phyloP scores from a whole-genome alignment of 2,113 vertebrate genomes.

The Solea senegalensis region DNA sequence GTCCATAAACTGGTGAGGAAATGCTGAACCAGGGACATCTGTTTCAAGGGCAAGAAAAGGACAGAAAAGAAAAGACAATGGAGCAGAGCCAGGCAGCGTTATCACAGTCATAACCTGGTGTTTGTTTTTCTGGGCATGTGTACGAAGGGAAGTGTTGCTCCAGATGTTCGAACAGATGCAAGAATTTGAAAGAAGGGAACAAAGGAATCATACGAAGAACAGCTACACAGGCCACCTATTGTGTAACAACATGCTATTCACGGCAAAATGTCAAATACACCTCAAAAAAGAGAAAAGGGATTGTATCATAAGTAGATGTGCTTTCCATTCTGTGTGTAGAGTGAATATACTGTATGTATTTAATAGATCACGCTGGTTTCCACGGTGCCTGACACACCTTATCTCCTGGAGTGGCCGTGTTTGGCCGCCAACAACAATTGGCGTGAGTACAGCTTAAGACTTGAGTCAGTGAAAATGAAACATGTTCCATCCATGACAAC shows the following conservation, averaged over 20 bases:
- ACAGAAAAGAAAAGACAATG: neutral
- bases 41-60: conserved; percentile 3
- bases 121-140: conserved; percentile 11
- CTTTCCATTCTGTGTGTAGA: too few species aligned
- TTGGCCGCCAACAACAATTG: conserved; percentile 55
- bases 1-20: neutral
- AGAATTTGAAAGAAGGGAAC: conserved; percentile 4
- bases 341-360: too few species aligned
- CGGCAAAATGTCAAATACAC: too few species aligned
- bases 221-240: neutral
- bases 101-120: neutral
- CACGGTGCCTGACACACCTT: conserved; percentile 11
- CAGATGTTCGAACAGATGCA: conserved; percentile 22
- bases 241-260: neutral
- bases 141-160: neutral
- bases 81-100: neutral
- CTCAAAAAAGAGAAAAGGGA: too few species aligned
- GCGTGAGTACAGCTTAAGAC: conserved; percentile 34
- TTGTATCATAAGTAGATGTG: too few species aligned
- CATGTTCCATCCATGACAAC: neutral
- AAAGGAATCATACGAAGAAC: neutral
- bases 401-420: conserved; percentile 43
- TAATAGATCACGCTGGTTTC: conserved; percentile 8
- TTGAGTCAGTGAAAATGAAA: conserved; percentile 50
- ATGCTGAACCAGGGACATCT: neutral